phyloP scores from a whole-genome alignment of 2,888 invertebrate genomes.

The Leptinotarsa juncta region DNA sequence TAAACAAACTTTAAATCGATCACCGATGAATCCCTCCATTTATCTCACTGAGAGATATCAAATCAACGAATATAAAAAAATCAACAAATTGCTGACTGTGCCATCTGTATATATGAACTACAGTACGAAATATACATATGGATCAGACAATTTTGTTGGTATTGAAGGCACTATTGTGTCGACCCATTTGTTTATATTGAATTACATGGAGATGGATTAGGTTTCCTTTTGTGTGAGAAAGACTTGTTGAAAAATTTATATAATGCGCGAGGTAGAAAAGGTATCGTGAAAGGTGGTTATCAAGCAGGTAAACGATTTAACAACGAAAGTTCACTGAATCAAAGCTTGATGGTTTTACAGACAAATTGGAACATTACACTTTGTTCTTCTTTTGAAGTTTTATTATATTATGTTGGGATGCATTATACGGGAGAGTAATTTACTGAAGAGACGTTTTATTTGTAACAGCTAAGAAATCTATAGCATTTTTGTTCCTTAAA shows the following conservation, averaged over 20 bases:
- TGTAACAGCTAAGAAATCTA: neutral
- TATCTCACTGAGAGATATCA: slow-evolving; percentile 20
- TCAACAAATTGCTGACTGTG: slow-evolving; percentile 3
- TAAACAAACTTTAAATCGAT: slow-evolving; percentile 37
- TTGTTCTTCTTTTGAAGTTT: neutral
- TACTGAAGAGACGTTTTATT: neutral
- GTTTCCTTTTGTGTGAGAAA: neutral
- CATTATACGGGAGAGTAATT: neutral
- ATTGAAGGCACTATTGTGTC: neutral
- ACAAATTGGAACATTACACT: slow-evolving; percentile 1
- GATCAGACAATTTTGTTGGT: neutral
- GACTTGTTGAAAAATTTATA: neutral
- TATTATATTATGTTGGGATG: neutral
- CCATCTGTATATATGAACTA: slow-evolving; percentile 7
- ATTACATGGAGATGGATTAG: neutral
- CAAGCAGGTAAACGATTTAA: neutral
- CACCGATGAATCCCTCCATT: slow-evolving; percentile 21
- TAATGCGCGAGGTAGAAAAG: neutral
- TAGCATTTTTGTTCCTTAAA: too few species aligned
- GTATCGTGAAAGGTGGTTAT: neutral
- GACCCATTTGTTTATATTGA: neutral
- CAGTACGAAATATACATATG: neutral
- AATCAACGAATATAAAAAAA: slow-evolving; percentile 7
- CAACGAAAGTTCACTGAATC: slow-evolving; percentile 8
- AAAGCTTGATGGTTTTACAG: slow-evolving; percentile 11